These are phyloP conservation scores for Lagorchestes hirsutus DNA, from an alignment of 2,797 vertebrate genomes.

Conservation along the genomic window DNA sequence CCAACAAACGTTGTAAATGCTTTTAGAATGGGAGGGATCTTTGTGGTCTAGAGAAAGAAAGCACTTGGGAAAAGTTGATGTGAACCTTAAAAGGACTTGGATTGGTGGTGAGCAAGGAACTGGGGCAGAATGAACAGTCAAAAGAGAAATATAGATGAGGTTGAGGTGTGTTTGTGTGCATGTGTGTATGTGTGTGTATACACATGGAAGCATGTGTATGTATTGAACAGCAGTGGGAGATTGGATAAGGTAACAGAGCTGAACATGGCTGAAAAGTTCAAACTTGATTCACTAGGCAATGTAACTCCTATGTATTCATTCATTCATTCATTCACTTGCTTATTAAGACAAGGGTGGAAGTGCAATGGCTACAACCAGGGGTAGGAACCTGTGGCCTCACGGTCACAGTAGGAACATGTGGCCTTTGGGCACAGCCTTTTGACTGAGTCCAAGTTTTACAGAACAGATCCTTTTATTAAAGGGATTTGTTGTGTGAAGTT, in stretches of 20 bases:
- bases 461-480: no score
- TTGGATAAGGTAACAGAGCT: neutral
- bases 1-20: neutral
- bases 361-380: neutral
- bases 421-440: no score
- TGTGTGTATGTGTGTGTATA: neutral
- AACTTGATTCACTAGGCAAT: neutral
- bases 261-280: neutral
- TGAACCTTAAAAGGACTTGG: neutral
- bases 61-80: neutral
- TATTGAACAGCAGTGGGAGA: neutral
- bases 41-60: conserved; percentile 18
- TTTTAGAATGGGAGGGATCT: conserved; percentile 47
- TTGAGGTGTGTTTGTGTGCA: neutral
- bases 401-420: no score
- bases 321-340: neutral
- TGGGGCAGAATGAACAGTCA: neutral
- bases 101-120: neutral
- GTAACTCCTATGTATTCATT: neutral
- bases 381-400: no score
- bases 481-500: no score
- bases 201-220: neutral
- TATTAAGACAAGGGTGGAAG: neutral
- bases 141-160: neutral
- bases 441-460: no score